These are phyloP conservation scores for Tetrapedia diversipes DNA, from an alignment of 2,888 invertebrate genomes.

Conservation along the genomic window DNA sequence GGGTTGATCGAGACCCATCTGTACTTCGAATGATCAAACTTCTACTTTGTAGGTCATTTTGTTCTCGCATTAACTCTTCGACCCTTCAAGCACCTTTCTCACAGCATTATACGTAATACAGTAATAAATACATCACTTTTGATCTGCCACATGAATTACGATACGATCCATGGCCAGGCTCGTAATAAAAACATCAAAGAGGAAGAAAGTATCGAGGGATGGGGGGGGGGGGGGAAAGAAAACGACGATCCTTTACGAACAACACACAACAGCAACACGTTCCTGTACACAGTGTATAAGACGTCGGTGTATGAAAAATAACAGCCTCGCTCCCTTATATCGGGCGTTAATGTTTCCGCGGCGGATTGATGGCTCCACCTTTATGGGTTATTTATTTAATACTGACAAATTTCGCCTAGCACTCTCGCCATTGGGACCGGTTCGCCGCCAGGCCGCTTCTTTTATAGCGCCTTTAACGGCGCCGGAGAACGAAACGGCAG, in stretches of 20 bases:
- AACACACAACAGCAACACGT: slow-evolving; percentile 53
- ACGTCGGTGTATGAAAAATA: slow-evolving; percentile 81
- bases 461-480: slow-evolving; percentile 79
- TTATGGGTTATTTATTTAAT: slow-evolving; percentile 83
- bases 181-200: slow-evolving; percentile 80
- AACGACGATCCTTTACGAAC: slow-evolving; percentile 61
- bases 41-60: no score
- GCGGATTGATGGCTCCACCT: slow-evolving; percentile 81
- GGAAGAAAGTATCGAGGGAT: slow-evolving; percentile 55
- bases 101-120: no score
- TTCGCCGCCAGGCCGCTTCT: slow-evolving; percentile 68
- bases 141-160: slow-evolving; percentile 77
- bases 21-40: no score
- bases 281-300: slow-evolving; percentile 71
- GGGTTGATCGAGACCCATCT: no score
- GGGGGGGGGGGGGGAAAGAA: slow-evolving; percentile 12
- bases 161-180: slow-evolving; percentile 78
- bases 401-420: slow-evolving; percentile 80
- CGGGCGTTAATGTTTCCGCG: slow-evolving; percentile 81
- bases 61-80: no score
- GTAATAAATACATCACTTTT: slow-evolving; percentile 82
- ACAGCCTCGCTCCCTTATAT: slow-evolving; percentile 77
- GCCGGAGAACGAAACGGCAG: slow-evolving; percentile 63
- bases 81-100: slow-evolving; percentile 76
- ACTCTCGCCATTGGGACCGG: slow-evolving; percentile 57